Evolutionary conservation across 2,113 vertebrate species (phyloP), one percentile per base, ranked within the genome.

Genomic region (Myrmecophaga tridactyla): DNA sequence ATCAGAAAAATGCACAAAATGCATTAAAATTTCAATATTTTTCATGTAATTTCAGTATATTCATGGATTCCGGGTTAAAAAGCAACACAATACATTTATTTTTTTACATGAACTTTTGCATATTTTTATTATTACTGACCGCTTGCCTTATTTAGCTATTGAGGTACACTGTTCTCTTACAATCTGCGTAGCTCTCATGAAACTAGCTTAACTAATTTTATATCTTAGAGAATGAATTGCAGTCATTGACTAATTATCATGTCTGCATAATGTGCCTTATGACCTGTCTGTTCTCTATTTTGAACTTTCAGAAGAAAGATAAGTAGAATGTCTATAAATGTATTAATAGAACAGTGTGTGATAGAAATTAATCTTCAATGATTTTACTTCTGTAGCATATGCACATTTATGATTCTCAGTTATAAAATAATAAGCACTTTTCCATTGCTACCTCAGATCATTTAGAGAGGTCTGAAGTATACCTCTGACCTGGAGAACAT

Each of bases 281-380:
- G 48, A 83, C 39, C 29, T 60, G 5, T 51, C 70, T 86, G 3
- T 51, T 31, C 56, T 17, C 13, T 86, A 3, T 84, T 75, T 76
- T 67, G 85, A 95, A 87, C 34, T 88, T 93, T 92, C 65, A 34
- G 5, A 93, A 89, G 46, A 69, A 43, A 69, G 23, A 75, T 76
- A 62, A 81, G 43, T 65, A 31, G 86, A 62, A 43, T 63, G n/a
- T 73, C 63, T 90, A 6, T 84, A 84, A 84, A 25, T 56, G 29
- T 85, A 60, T 84, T 83, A 62, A 41, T 56, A 31, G 85, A 90
- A 87, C 15, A 43, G 39, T 75, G 46, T 72, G 23, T 48, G 25
- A 14, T n/a, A 25, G 48, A 80, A 58, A 53, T 91, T 77, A 76
- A 76, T 84, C 46, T 80, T 73, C 43, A 56, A 69, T 43, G 65